Evolutionary conservation across 2,113 vertebrate species (phyloP).

Genomic region (Gallinago jamesoni): DNA sequence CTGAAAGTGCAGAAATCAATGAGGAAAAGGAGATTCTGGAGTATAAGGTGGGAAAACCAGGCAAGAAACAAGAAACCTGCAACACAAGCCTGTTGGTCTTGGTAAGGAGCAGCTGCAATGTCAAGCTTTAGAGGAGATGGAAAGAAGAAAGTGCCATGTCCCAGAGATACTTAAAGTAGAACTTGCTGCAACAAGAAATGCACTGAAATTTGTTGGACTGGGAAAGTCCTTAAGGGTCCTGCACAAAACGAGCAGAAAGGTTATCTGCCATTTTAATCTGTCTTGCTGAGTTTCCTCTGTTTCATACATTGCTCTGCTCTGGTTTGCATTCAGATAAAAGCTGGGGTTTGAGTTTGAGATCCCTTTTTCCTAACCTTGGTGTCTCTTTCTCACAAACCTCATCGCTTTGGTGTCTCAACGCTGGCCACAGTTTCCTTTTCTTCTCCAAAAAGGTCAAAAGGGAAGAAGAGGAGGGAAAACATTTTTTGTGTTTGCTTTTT

Average conservation of each 20-base stretch:
- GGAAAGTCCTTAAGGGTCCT: background rate
- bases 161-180: background rate
- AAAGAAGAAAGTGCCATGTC: background rate
- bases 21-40: background rate
- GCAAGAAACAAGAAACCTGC: background rate
- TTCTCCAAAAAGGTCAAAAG: background rate
- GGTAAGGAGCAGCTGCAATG: background rate
- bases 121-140: background rate
- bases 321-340: background rate
- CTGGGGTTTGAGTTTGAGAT: background rate
- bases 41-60: background rate
- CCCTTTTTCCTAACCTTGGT: background rate
- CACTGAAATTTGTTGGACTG: background rate
- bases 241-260: rapidly evolving
- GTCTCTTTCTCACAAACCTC: background rate
- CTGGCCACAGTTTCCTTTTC: background rate
- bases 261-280: background rate
- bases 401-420: background rate
- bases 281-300: background rate
- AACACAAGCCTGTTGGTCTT: background rate
- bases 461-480: background rate
- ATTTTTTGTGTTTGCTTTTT: background rate
- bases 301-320: background rate
- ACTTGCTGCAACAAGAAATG: background rate
- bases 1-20: background rate